Conservation (phyloP, 2,797 vertebrate species). For the Petrocephalus sullivani region DNA sequence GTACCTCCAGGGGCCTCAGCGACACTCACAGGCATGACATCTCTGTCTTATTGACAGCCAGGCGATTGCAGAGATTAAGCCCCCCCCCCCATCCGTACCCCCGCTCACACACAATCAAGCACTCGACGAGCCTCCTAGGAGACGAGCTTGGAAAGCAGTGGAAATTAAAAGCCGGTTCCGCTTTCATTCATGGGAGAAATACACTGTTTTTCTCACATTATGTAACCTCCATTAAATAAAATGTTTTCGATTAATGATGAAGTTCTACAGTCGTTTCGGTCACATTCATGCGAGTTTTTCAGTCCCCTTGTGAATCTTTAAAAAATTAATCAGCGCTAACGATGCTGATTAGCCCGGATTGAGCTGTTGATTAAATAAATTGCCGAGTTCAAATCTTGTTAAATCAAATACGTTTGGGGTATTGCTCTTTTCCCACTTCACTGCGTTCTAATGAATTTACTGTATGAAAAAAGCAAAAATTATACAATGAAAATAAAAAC, state of each 20-base stretch:
- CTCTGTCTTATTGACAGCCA: neutral
- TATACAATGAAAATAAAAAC: neutral
- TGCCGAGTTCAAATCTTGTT: neutral
- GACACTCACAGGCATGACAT: neutral
- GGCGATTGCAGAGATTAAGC: neutral
- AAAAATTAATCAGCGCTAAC: slow-evolving; percentile 5
- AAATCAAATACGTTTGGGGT: neutral
- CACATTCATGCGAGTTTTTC: neutral
- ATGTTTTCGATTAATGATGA: neutral
- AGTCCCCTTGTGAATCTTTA: neutral
- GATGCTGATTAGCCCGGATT: neutral
- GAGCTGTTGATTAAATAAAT: slow-evolving; percentile 12
- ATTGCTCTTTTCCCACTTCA: neutral
- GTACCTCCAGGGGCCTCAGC: neutral
- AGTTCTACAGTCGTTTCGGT: neutral
- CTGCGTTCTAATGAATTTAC: neutral
- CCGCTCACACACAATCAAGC: neutral
- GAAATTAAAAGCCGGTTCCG: neutral
- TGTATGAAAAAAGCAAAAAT: neutral
- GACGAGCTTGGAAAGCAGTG: neutral
- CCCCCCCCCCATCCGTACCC: neutral
- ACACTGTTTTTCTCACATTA: neutral
- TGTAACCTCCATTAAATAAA: neutral
- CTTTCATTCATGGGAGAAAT: neutral
- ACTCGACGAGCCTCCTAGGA: neutral